phyloP scores from a whole-genome alignment of 30 jellyfish, hydroid and myxozoan genomes.

The Chironex yamaguchii region DNA sequence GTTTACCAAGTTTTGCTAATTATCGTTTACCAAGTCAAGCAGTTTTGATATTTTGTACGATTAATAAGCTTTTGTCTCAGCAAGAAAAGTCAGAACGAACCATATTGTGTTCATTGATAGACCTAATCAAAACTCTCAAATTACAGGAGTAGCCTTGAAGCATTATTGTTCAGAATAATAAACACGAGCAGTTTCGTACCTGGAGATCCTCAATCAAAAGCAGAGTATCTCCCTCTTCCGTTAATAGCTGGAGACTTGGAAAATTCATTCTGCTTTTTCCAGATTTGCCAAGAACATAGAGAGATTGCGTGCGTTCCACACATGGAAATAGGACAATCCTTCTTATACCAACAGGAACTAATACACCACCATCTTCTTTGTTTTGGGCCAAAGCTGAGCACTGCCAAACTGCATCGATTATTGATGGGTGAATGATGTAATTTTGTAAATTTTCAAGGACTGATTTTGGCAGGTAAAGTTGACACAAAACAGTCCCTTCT shows the following conservation, averaged over 20 bases:
- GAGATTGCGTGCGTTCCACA: background rate
- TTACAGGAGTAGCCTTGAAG: too few relatives aligned
- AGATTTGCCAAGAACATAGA: background rate
- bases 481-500: background rate
- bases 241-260: background rate
- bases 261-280: background rate
- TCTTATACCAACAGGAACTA: background rate
- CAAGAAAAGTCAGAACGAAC: too few relatives aligned
- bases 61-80: too few relatives aligned
- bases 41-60: too few relatives aligned
- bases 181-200: too few relatives aligned
- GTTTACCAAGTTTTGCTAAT: too few relatives aligned
- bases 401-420: conserved; percentile 62
- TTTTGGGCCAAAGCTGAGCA: background rate
- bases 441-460: background rate
- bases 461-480: conserved; percentile 10
- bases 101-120: too few relatives aligned
- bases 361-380: background rate
- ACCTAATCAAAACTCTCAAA: too few relatives aligned
- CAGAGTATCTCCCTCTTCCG: background rate
- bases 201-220: background rate
- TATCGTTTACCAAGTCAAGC: too few relatives aligned
- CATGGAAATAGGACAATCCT: background rate
- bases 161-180: too few relatives aligned
- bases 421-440: conserved; percentile 54